Conservation (phyloP, 2,113 vertebrate genomes). For the Podarcis raffonei region DNA sequence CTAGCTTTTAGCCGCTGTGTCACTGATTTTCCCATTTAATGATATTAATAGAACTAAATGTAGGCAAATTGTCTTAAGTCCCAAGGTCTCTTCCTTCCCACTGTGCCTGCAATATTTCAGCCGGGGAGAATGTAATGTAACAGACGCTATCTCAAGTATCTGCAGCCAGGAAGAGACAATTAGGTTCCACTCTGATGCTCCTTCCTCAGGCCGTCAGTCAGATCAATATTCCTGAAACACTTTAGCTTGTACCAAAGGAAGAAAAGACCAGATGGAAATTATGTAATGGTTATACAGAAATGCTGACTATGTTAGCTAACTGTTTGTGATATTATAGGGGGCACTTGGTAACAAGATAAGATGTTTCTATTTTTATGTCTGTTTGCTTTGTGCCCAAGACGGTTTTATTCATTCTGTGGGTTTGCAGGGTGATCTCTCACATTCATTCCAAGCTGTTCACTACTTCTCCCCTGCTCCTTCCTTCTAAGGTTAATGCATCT, state of each 20-base stretch:
- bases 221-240: conserved; percentile 43
- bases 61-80: conserved; percentile 59
- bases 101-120: conserved; percentile 47
- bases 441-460: conserved; percentile 42
- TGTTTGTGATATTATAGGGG: conserved; percentile 14
- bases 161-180: conserved; percentile 34
- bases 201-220: conserved; percentile 35
- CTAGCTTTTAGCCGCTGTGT: conserved; percentile 63
- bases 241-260: conserved; percentile 39
- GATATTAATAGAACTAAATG: conserved; percentile 72
- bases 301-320: not conserved
- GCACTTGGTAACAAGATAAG: conserved; percentile 3
- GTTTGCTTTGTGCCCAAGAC: conserved; percentile 20
- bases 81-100: conserved; percentile 48
- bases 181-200: conserved; percentile 17
- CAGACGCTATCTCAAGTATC: conserved; percentile 28
- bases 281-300: conserved; percentile 38
- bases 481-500: not conserved
- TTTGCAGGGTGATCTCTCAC: conserved; percentile 40
- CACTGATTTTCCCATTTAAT: conserved; percentile 67
- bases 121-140: conserved; percentile 38
- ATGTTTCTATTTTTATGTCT: conserved; percentile 27
- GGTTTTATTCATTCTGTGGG: conserved; percentile 41
- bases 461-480: conserved; percentile 4
- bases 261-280: conserved; percentile 22